phyloP scores from a whole-genome alignment of 2,113 vertebrate species.

The Blennius ocellaris region DNA sequence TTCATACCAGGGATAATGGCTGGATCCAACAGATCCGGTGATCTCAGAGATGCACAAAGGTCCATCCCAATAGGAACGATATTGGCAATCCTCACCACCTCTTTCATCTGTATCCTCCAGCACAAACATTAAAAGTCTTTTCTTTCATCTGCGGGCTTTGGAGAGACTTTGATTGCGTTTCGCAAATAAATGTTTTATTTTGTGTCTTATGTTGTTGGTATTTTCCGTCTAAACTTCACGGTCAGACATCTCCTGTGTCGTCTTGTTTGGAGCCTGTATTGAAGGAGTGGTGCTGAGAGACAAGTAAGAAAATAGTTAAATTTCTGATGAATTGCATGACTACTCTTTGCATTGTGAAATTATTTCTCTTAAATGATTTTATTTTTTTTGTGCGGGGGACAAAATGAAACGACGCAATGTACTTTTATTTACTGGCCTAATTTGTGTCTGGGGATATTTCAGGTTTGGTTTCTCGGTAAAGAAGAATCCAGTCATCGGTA shows the following conservation, averaged over 20 bases:
- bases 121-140: no score
- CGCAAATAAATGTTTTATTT: neutral
- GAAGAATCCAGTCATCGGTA: constrained; percentile 90
- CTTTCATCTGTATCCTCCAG: constrained; percentile 95
- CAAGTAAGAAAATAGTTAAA: constrained; percentile 83
- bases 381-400: no score
- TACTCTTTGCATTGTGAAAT: no score
- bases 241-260: constrained; percentile 92
- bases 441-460: neutral
- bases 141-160: no score
- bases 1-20: constrained; percentile 92
- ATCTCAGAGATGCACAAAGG: constrained; percentile 93
- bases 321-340: no score
- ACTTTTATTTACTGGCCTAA: neutral
- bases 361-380: no score
- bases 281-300: constrained; percentile 95
- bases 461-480: constrained; percentile 93
- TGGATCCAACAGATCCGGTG: constrained; percentile 95
- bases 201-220: neutral
- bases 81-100: constrained; percentile 93
- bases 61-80: constrained; percentile 97
- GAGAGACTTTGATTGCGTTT: neutral
- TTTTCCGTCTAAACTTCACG: constrained; percentile 60
- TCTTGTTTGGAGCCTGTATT: constrained; percentile 95
- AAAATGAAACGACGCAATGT: no score